Conservation (phyloP, 2,113 vertebrate species). For the Nothoprocta perdicaria region DNA sequence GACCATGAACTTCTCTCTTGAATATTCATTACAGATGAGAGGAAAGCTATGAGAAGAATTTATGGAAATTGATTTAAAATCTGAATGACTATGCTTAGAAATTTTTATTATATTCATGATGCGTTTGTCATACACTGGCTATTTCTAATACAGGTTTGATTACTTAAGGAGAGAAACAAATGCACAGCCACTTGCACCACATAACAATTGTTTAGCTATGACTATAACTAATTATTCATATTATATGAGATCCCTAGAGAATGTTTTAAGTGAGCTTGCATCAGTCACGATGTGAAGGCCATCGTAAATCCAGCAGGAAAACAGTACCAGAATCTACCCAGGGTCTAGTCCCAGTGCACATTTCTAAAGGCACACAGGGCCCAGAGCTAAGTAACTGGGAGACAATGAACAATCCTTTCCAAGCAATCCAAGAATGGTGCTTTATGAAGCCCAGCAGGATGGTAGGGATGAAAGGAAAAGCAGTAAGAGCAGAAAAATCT, state of each 20-base stretch:
- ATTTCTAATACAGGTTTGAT: background rate
- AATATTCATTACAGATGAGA: slow-evolving; percentile 24
- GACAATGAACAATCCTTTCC: background rate
- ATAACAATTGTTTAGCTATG: background rate
- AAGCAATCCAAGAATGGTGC: background rate
- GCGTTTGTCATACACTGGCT: background rate
- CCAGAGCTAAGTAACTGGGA: background rate
- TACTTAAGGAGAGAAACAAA: background rate
- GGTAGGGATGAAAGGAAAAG: background rate
- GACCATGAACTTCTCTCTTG: background rate
- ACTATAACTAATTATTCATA: background rate
- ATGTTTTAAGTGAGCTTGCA: background rate
- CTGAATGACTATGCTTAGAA: background rate
- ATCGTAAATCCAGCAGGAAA: background rate
- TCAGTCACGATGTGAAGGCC: background rate
- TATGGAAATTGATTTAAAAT: slow-evolving; percentile 21
- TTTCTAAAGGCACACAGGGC: background rate
- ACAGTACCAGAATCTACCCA: background rate
- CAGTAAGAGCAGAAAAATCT: background rate
- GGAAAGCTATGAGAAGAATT: slow-evolving; percentile 4
- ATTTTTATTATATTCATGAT: background rate
- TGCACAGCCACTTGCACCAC: background rate
- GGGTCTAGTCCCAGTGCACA: background rate
- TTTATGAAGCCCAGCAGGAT: background rate
- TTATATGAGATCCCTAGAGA: background rate